These are phyloP conservation scores for Sylvia atricapilla DNA, from an alignment of 2,113 vertebrate genomes.

Conservation along the genomic window DNA sequence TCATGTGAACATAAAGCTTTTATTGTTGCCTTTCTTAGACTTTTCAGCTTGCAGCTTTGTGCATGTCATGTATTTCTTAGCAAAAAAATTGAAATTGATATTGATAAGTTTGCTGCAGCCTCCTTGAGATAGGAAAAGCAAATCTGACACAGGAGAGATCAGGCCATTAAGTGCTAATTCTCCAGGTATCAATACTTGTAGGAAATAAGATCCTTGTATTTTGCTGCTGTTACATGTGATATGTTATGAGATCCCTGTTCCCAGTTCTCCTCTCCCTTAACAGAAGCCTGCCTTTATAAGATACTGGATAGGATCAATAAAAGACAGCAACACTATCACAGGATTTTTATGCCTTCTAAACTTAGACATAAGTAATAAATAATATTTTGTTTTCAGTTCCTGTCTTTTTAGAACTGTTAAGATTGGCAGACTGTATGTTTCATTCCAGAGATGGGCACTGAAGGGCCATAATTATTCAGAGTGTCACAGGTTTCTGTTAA, in stretches of 20 bases:
- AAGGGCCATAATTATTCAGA: background rate
- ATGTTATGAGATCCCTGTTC: background rate
- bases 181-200: background rate
- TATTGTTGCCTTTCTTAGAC: background rate
- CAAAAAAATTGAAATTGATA: background rate
- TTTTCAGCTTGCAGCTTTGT: background rate
- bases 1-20: background rate
- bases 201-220: background rate
- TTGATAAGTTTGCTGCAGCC: background rate
- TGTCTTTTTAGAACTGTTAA: background rate
- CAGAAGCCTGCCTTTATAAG: background rate
- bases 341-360: background rate
- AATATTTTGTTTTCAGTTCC: background rate
- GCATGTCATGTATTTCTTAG: background rate
- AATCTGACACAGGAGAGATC: background rate
- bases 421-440: background rate
- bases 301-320: background rate
- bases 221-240: background rate
- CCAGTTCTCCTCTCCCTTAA: background rate
- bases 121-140: background rate
- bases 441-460: background rate
- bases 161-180: background rate
- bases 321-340: background rate
- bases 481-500: background rate
- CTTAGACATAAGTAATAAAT: background rate